phyloP scores from a whole-genome alignment of 1,140 invertebrate species.

The Anastatus disparis region DNA sequence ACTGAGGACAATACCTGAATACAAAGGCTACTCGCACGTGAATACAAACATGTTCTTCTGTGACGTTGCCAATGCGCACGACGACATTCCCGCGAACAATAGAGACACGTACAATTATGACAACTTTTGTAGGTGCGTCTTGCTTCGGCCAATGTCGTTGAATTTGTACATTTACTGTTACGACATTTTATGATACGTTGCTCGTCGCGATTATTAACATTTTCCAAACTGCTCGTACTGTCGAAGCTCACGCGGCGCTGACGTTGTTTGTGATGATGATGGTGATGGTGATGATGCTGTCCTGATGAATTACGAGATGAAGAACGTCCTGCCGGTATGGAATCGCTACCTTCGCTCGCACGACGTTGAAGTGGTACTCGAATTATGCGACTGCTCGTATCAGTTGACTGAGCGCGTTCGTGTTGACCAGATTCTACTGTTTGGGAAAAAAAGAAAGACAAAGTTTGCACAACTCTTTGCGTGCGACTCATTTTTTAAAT shows the following conservation, averaged over 20 bases:
- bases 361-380: slow-evolving; percentile 54
- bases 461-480: too few relatives aligned
- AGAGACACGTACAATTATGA: slow-evolving; percentile 91
- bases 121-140: slow-evolving; percentile 85
- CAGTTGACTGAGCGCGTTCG: too few relatives aligned
- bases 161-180: slow-evolving; percentile 78
- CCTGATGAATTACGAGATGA: slow-evolving; percentile 28
- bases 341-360: slow-evolving; percentile 69
- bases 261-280: slow-evolving; percentile 42
- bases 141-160: slow-evolving; percentile 74
- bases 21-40: slow-evolving; percentile 86
- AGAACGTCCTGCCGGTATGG: slow-evolving; percentile 46
- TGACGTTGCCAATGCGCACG: slow-evolving; percentile 91
- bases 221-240: slow-evolving; percentile 50
- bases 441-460: too few relatives aligned
- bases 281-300: slow-evolving; percentile 18
- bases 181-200: slow-evolving; percentile 75
- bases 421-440: too few relatives aligned
- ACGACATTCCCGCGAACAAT: slow-evolving; percentile 86
- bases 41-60: slow-evolving; percentile 88
- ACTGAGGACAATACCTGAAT: slow-evolving; percentile 87
- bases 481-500: too few relatives aligned
- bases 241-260: slow-evolving; percentile 66
- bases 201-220: slow-evolving; percentile 21
- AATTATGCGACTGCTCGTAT: too few relatives aligned